Evolutionary conservation across 1,140 invertebrate genomes (phyloP).

Genomic region (Amyelois transitella): DNA sequence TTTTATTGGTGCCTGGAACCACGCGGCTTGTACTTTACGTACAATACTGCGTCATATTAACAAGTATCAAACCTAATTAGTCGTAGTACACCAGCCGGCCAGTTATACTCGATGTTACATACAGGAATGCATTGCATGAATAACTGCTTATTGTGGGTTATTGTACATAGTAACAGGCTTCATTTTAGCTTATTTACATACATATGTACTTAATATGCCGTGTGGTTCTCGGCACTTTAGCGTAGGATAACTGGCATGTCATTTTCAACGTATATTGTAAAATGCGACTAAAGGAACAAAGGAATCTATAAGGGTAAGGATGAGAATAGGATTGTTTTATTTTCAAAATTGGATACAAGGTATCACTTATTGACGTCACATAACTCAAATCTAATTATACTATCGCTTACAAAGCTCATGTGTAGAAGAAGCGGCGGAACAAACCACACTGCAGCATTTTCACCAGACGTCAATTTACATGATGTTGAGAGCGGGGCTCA

Average conservation of each 20-base stretch:
- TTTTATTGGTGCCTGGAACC: too few relatives aligned
- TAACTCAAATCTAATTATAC: too few relatives aligned
- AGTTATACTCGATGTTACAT: constrained; percentile 1
- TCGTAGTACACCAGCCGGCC: neutral
- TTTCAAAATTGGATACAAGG: too few relatives aligned
- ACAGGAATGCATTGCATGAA: constrained; percentile 5
- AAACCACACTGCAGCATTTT: too few relatives aligned
- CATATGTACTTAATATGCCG: neutral
- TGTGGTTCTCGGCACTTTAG: neutral
- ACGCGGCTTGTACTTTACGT: neutral
- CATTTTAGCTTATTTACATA: constrained; percentile 5
- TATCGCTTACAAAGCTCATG: too few relatives aligned
- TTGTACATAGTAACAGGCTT: neutral
- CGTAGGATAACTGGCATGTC: neutral
- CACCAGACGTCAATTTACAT: too few relatives aligned
- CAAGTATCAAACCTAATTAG: constrained; percentile 9
- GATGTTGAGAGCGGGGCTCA: too few relatives aligned
- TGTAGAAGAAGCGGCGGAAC: too few relatives aligned
- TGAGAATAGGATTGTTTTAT: neutral
- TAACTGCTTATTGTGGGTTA: constrained; percentile 13
- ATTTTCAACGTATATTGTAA: neutral
- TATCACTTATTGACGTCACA: too few relatives aligned
- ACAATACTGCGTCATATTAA: neutral
- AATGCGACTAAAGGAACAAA: neutral
- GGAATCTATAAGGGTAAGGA: neutral